Percentiles rank a stretch among this genome's conserved stretches.
Conservation (phyloP, 2,888 invertebrate genomes). For the Nemotelus pantherinus region DNA sequence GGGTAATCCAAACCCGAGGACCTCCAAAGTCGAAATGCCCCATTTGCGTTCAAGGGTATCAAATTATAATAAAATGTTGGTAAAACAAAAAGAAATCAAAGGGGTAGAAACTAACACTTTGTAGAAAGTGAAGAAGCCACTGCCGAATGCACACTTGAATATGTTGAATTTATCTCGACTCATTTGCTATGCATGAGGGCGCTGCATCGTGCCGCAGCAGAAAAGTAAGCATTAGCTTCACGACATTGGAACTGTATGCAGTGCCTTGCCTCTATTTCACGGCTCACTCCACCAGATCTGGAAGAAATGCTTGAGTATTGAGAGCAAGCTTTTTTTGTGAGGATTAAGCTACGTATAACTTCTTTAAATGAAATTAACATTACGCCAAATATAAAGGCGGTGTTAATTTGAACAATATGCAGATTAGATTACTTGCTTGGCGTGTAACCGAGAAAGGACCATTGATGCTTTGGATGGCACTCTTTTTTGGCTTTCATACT, state of each 20-base stretch:
- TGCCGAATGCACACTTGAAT: conserved; percentile 29
- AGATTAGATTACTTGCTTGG: conserved; percentile 47
- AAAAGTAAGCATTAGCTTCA: conserved; percentile 47
- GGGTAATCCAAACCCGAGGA: conserved; percentile 26
- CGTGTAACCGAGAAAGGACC: conserved; percentile 12
- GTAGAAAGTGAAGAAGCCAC: conserved; percentile 1
- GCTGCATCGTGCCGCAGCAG: conserved; percentile 48
- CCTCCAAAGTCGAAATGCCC: background rate
- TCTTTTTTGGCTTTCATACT: too few relatives aligned
- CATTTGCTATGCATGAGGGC: conserved; percentile 53
- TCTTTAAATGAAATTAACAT: conserved; percentile 55
- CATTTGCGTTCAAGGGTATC: background rate
- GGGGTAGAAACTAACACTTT: conserved; percentile 1
- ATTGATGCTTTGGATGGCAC: too few relatives aligned
- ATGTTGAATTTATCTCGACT: conserved; percentile 42
- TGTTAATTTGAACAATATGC: conserved; percentile 50
- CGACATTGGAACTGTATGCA: conserved; percentile 1
- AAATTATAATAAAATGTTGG: conserved; percentile 23
- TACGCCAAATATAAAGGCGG: conserved; percentile 51
- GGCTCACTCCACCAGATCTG: too few relatives aligned
- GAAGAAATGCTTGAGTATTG: too few relatives aligned
- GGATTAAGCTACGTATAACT: conserved; percentile 52
- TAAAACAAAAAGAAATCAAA: conserved; percentile 19
- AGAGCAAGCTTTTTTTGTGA: conserved; percentile 6
- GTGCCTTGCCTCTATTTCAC: background rate